Conservation (phyloP, 1,140 invertebrate species). For the Acromyrmex heyeri region DNA sequence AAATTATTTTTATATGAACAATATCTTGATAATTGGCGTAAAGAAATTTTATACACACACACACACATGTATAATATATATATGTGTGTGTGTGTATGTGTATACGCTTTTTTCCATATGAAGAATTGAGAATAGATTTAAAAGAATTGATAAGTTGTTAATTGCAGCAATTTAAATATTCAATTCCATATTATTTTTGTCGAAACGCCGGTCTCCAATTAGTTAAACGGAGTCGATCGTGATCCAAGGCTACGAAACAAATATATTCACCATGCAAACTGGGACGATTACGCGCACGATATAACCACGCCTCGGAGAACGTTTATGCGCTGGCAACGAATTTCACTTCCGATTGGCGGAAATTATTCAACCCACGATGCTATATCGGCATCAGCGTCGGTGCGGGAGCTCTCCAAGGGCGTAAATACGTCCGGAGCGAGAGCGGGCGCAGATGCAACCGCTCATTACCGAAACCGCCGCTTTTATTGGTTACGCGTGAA, state of each 20-base stretch:
- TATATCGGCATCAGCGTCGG: conserved; percentile 29
- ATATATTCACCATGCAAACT: conserved; percentile 45
- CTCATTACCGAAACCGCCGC: conserved; percentile 78
- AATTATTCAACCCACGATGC: conserved; percentile 65
- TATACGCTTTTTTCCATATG: background rate
- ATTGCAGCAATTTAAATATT: conserved; percentile 31
- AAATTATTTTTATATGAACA: background rate
- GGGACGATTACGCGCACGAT: conserved; percentile 43
- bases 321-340: conserved; percentile 47
- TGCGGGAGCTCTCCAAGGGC: conserved; percentile 62
- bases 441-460: conserved; percentile 70
- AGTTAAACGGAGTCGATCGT: conserved; percentile 26
- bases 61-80: too few relatives aligned
- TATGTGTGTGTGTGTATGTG: too few relatives aligned
- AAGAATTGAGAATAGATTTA: background rate
- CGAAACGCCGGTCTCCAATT: conserved; percentile 30
- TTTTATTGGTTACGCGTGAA: conserved; percentile 78
- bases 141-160: background rate
- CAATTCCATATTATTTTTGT: background rate
- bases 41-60: background rate
- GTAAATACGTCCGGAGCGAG: conserved; percentile 57
- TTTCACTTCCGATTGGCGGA: conserved; percentile 73
- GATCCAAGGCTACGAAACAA: conserved; percentile 39
- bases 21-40: background rate
- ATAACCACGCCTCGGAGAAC: conserved; percentile 36